Percentiles rank a stretch among this genome's conserved stretches.
These are phyloP conservation scores for Laticauda colubrina DNA, from an alignment of 2,113 vertebrate genomes.

Conservation along the genomic window DNA sequence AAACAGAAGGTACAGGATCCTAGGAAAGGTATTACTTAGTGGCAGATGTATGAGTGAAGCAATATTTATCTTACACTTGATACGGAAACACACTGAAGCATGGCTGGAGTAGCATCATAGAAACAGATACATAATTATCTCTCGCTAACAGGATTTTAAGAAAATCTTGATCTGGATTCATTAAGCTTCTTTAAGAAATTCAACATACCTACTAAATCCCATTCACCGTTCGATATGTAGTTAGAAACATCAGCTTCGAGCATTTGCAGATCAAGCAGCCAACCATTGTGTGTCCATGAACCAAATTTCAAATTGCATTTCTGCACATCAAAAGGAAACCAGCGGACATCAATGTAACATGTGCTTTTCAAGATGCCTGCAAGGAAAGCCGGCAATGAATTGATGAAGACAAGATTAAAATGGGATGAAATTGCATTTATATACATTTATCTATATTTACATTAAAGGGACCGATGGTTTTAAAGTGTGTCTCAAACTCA, in stretches of 20 bases:
- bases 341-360: slow-evolving; percentile 89
- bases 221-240: slow-evolving; percentile 90
- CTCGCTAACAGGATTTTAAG: not conserved
- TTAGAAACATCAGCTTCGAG: slow-evolving; percentile 84
- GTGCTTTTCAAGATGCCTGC: slow-evolving; percentile 74
- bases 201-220: slow-evolving; percentile 87
- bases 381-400: rapidly evolving
- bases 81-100: not conserved
- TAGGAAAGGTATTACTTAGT: not conserved
- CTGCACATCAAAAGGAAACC: slow-evolving; percentile 92
- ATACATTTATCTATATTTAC: not conserved
- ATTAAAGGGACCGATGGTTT: not conserved
- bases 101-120: not conserved
- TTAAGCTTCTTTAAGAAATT: not conserved
- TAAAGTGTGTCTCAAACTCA: not conserved
- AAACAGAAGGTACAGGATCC: not conserved
- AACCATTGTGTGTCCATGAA: slow-evolving; percentile 89
- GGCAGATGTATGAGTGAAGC: not conserved
- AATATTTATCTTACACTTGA: not conserved
- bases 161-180: not conserved
- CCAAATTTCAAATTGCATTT: slow-evolving; percentile 91
- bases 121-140: not conserved
- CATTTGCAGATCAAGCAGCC: slow-evolving; percentile 90
- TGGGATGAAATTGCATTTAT: not conserved
- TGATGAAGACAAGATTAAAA: not conserved